Percentiles rank a stretch among this genome's conserved stretches.
Evolutionary conservation across 2,113 vertebrate genomes (phyloP).

Genomic region (Pseudorhombus dupliciocellatus): DNA sequence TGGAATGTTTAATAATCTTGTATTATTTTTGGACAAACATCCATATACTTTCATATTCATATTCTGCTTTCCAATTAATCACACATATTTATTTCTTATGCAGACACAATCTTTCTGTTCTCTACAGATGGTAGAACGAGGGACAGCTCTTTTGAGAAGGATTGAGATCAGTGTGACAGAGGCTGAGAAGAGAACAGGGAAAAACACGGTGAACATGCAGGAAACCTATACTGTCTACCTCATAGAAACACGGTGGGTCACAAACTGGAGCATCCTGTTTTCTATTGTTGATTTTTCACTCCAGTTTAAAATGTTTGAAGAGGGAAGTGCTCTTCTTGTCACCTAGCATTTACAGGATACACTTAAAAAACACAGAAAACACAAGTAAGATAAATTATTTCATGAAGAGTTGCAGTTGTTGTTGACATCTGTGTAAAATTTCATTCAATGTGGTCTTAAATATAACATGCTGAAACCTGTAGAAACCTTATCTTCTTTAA

Average conservation of each 20-base stretch:
- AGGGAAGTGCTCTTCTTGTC: neutral
- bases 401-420: too few relatives aligned
- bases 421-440: too few relatives aligned
- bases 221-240: conserved; percentile 95
- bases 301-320: neutral
- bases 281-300: neutral
- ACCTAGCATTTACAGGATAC: too few relatives aligned
- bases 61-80: neutral
- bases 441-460: too few relatives aligned
- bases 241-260: conserved; percentile 88
- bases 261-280: neutral
- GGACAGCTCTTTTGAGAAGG: conserved; percentile 84
- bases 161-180: conserved; percentile 92
- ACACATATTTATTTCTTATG: neutral
- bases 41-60: neutral
- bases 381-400: neutral
- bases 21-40: neutral
- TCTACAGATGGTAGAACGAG: conserved; percentile 86
- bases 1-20: too few relatives aligned
- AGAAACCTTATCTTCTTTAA: too few relatives aligned
- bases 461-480: too few relatives aligned
- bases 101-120: neutral
- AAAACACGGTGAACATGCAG: conserved; percentile 91
- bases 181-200: conserved; percentile 92
- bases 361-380: too few relatives aligned